Base-by-base conservation (phyloP, 2,888 invertebrate species). In the Drosophila kanekoi region DNA sequence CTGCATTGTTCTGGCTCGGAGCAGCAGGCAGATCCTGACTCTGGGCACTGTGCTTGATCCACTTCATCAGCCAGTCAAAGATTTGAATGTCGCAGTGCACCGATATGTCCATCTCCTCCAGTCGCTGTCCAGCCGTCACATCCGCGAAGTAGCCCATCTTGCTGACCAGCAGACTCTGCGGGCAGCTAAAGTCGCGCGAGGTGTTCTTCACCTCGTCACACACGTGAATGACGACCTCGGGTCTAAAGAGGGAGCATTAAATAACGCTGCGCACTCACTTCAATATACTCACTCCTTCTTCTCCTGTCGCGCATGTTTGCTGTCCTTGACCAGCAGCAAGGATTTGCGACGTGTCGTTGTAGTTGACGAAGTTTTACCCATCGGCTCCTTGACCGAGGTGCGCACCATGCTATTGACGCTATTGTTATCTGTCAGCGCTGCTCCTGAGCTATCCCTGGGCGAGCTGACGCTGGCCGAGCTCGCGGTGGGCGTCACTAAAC, bases 71-170 rank as follows among this genome's bases (percentile, higher is more conserved):
- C 98, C 98, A 98, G 87, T 98, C 98, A 92, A 99, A 99, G 70
- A 98, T 98, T 91, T 96, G 94, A 62, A 99, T 96, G 92, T 99
- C 98, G 91, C 98, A 99, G 91, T 98, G 98, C 0, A 99, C 98
- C 0, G 98, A 98, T 79, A 99, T 98, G 89, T 98, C 98, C 95
- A 98, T 97, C 87, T 98, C 98, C 89, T 96, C 96, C 8, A 97
- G 92, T 62, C 95, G 94, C 90, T 97, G 97, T 87, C 95, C 97
- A 14, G 95, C 95, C 0, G 97, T 97, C 4, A 97, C 96, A 89
- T 97, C 96, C 10, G 97, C 97, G 92, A 98, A 99, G 90, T 98
- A 99, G 11, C 97, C 97, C 98, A 98, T 98, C 93, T 98, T 97
- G 57, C 95, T 95, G 0, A 98, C 95, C 14, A 98, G 93, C 54